A percentile compares a stretch with the other conserved stretches of the same genome.
Conservation (phyloP, 2,113 vertebrate genomes). For the Tragelaphus imberbis region DNA sequence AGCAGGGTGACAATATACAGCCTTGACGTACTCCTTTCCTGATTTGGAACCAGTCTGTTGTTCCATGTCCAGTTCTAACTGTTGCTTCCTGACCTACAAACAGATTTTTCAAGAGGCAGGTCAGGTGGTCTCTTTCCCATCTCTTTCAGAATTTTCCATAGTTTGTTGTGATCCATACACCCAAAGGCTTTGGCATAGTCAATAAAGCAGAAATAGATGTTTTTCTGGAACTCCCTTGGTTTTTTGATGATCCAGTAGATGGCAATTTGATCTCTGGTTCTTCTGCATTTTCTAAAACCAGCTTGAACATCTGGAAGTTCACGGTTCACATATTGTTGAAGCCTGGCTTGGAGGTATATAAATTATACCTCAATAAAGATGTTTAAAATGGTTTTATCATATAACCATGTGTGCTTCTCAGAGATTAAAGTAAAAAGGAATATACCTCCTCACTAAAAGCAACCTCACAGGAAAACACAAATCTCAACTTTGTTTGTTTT, state of each 20-base stretch:
- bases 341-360: too few relatives aligned
- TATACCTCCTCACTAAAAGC: not conserved
- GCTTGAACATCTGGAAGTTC: not conserved
- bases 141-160: not conserved
- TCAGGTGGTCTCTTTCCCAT: not conserved
- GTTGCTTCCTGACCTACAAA: not conserved
- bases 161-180: not conserved
- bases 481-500: not conserved
- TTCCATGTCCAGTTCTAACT: not conserved
- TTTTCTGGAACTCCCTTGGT: not conserved
- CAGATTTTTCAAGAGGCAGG: not conserved
- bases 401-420: not conserved
- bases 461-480: not conserved
- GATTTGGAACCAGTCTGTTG: not conserved
- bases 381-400: not conserved
- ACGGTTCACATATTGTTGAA: accelerated
- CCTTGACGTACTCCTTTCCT: accelerated
- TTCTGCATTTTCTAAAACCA: not conserved
- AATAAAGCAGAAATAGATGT: not conserved
- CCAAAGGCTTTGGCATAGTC: not conserved
- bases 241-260: not conserved
- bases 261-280: not conserved
- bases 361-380: not conserved
- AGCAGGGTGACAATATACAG: not conserved
- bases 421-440: not conserved